phyloP scores from a whole-genome alignment of 2,888 invertebrate species.

The Lepidocyrtinus sp. region DNA sequence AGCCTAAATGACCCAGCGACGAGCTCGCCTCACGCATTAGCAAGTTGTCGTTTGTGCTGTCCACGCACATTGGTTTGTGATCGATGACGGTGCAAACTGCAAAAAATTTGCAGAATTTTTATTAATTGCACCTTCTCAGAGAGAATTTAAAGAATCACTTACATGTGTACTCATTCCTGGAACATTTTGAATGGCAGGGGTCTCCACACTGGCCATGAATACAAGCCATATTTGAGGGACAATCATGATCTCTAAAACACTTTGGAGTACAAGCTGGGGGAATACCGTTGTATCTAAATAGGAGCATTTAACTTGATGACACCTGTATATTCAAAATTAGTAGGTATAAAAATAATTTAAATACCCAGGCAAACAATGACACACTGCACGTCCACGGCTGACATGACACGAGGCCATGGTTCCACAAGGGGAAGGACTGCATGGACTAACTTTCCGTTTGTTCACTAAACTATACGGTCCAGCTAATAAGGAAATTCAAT shows the following conservation, averaged over 20 bases:
- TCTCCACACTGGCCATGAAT: slow-evolving; percentile 68
- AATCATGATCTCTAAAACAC: slow-evolving; percentile 69
- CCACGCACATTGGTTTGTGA: slow-evolving; percentile 69
- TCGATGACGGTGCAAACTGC: slow-evolving; percentile 63
- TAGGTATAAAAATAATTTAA: not conserved
- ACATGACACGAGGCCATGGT: slow-evolving; percentile 69
- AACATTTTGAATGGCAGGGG: slow-evolving; percentile 69
- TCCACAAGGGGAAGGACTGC: slow-evolving; percentile 69
- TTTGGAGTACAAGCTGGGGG: slow-evolving; percentile 70
- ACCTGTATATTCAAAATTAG: not conserved
- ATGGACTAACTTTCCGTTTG: slow-evolving; percentile 65
- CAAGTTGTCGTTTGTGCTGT: slow-evolving; percentile 67
- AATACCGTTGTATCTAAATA: slow-evolving; percentile 67
- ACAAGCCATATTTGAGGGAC: slow-evolving; percentile 67
- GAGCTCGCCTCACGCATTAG: slow-evolving; percentile 62
- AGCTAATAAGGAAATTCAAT: slow-evolving; percentile 26
- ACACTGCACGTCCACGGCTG: slow-evolving; percentile 66
- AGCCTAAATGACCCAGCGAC: slow-evolving; percentile 33
- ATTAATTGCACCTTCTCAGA: too few relatives aligned
- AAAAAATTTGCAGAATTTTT: not conserved
- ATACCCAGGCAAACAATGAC: slow-evolving; percentile 63
- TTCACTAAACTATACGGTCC: slow-evolving; percentile 69
- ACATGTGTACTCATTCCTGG: slow-evolving; percentile 68
- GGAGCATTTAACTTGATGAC: not conserved
- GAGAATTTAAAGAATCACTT: too few relatives aligned